Percentiles rank a stretch among this genome's conserved stretches.
Evolutionary conservation across 1,140 invertebrate genomes (phyloP).

Genomic region (Luehdorfia chinensis): DNA sequence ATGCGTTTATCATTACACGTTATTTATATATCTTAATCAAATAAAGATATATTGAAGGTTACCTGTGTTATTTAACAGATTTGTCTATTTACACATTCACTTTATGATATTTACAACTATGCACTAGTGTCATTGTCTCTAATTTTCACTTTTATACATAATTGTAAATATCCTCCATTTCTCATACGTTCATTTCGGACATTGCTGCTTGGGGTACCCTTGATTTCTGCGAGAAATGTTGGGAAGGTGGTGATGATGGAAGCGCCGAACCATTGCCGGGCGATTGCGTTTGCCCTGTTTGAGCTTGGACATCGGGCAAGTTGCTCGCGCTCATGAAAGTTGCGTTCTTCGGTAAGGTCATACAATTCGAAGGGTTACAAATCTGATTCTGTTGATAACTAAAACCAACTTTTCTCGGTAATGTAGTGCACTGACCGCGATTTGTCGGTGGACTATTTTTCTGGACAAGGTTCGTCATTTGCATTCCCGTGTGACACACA

Average conservation of each 20-base stretch:
- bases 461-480: constrained; percentile 78
- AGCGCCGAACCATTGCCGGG: constrained; percentile 65
- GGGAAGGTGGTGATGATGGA: constrained; percentile 57
- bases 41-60: background rate
- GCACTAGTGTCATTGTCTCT: constrained; percentile 35
- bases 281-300: constrained; percentile 58
- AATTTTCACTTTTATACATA: constrained; percentile 68
- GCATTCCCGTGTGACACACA: constrained; percentile 79
- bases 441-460: constrained; percentile 79
- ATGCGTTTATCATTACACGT: background rate
- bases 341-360: constrained; percentile 79
- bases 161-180: constrained; percentile 77
- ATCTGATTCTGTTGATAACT: constrained; percentile 72
- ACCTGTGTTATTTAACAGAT: background rate
- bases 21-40: background rate
- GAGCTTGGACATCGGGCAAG: constrained; percentile 76
- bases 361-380: constrained; percentile 75
- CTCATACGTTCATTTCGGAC: constrained; percentile 91
- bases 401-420: constrained; percentile 80
- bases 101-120: constrained; percentile 70
- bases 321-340: constrained; percentile 78
- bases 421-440: constrained; percentile 80
- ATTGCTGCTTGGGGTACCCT: constrained; percentile 86
- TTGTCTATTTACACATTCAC: constrained; percentile 27
- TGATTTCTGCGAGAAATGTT: constrained; percentile 76